phyloP scores from a whole-genome alignment of 2,113 vertebrate genomes.

The Paralichthys olivaceus region DNA sequence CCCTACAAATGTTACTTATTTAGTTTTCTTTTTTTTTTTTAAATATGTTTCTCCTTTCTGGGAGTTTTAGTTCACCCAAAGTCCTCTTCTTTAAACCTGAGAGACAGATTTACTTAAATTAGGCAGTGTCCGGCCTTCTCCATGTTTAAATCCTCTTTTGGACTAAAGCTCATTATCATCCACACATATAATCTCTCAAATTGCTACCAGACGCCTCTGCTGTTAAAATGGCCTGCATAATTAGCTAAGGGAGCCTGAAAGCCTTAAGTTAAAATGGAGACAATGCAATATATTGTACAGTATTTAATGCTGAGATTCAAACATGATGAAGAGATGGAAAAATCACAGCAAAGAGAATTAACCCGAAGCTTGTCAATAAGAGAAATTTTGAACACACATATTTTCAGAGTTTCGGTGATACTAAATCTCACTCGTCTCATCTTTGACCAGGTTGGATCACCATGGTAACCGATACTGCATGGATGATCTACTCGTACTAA shows the following conservation, averaged over 20 bases:
- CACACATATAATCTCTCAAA: constrained; percentile 80
- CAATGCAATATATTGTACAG: constrained; percentile 31
- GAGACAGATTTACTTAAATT: constrained; percentile 69
- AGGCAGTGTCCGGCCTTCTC: constrained; percentile 64
- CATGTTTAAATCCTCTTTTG: constrained; percentile 76
- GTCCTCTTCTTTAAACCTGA: constrained; percentile 48
- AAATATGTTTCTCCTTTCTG: neutral
- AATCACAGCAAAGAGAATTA: neutral
- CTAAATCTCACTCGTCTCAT: no score
- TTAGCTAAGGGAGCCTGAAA: constrained; percentile 62
- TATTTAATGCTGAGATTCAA: constrained; percentile 13
- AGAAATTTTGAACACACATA: no score
- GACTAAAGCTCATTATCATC: constrained; percentile 81
- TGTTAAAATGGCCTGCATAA: constrained; percentile 65
- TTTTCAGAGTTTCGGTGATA: neutral
- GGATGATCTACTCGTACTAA: neutral
- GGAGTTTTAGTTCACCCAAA: constrained; percentile 18
- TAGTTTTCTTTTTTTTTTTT: constrained; percentile 25
- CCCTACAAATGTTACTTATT: constrained; percentile 46
- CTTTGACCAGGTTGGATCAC: no score
- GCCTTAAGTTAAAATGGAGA: constrained; percentile 59
- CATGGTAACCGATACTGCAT: no score
- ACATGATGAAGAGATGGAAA: constrained; percentile 6
- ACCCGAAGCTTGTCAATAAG: neutral
- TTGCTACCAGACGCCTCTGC: constrained; percentile 67